These are phyloP conservation scores for Steinernema carpocapsae DNA, from an alignment of 2,888 invertebrate species.

Conservation along the genomic window DNA sequence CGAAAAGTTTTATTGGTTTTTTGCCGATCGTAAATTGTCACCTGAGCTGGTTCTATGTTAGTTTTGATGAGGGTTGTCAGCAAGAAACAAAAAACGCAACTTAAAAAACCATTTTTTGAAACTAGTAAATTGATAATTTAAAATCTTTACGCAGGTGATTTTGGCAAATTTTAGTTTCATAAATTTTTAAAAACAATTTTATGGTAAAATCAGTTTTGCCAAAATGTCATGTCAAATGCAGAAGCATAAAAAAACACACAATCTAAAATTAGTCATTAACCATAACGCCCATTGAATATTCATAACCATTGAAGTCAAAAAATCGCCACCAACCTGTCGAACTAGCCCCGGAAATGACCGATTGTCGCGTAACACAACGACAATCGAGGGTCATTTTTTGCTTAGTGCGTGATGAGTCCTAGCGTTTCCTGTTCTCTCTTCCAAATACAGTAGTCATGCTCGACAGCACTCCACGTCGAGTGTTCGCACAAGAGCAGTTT, in stretches of 20 bases:
- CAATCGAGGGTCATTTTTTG: slow-evolving; percentile 23
- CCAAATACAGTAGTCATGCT: not conserved
- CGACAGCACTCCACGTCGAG: not conserved
- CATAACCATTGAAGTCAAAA: not conserved
- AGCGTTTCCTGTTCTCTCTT: no score
- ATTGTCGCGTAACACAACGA: slow-evolving; percentile 19
- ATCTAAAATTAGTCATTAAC: no score
- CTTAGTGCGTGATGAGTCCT: not conserved
- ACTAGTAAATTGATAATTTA: no score
- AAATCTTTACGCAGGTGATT: no score
- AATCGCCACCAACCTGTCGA: slow-evolving; percentile 24
- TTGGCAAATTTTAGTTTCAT: no score
- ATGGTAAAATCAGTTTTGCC: no score
- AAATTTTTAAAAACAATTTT: no score
- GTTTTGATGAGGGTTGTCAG: no score
- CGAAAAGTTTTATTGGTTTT: slow-evolving; percentile 9
- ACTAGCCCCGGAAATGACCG: slow-evolving; percentile 30
- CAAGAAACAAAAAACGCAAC: no score
- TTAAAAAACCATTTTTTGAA: no score
- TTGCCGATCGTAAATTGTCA: slow-evolving; percentile 30
- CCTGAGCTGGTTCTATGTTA: not conserved
- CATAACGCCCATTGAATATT: not conserved
- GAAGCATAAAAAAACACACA: no score
- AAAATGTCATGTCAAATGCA: no score
- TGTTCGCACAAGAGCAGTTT: not conserved